A percentile compares a stretch with the other conserved stretches of the same genome.
Conservation (phyloP, 2,113 vertebrate species). For the Carassius auratus region DNA sequence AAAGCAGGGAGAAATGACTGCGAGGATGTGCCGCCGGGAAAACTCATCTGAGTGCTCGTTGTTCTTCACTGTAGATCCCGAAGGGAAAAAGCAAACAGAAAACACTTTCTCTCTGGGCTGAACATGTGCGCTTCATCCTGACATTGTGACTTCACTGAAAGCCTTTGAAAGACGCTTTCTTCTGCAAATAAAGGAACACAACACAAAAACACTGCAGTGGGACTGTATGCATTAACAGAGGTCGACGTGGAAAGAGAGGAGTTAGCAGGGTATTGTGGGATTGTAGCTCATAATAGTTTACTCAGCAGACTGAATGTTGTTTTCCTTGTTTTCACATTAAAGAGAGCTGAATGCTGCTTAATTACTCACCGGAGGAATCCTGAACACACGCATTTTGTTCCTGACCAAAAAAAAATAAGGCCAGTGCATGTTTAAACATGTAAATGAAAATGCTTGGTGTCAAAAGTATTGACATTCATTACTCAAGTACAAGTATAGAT, state of each 20-base stretch:
- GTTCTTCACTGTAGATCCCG: constrained; percentile 38
- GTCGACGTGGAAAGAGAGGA: not conserved
- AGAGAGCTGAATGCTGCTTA: not conserved
- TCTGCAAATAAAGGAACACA: constrained; percentile 19
- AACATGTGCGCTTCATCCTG: constrained; percentile 23
- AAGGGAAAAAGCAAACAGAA: constrained; percentile 25
- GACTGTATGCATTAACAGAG: not conserved
- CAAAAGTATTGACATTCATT: too few relatives aligned
- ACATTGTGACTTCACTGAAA: not conserved
- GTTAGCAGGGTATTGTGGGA: not conserved
- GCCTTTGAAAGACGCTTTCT: not conserved
- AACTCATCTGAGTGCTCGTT: constrained; percentile 32
- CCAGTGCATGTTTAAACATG: not conserved
- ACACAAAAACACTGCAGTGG: not conserved
- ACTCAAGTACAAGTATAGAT: too few relatives aligned
- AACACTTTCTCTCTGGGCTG: constrained; percentile 7
- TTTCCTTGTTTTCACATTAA: constrained; percentile 3
- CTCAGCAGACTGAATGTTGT: not conserved
- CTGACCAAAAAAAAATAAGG: not conserved
- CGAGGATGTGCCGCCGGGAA: constrained; percentile 31
- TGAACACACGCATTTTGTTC: not conserved
- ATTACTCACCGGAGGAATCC: not conserved
- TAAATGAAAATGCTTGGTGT: not conserved
- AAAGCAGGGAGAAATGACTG: constrained; percentile 21
- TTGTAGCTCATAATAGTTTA: not conserved